A percentile compares a stretch with the other conserved stretches of the same genome.
Conservation (phyloP, 2,888 invertebrate species). For the Parochlus steinenii region DNA sequence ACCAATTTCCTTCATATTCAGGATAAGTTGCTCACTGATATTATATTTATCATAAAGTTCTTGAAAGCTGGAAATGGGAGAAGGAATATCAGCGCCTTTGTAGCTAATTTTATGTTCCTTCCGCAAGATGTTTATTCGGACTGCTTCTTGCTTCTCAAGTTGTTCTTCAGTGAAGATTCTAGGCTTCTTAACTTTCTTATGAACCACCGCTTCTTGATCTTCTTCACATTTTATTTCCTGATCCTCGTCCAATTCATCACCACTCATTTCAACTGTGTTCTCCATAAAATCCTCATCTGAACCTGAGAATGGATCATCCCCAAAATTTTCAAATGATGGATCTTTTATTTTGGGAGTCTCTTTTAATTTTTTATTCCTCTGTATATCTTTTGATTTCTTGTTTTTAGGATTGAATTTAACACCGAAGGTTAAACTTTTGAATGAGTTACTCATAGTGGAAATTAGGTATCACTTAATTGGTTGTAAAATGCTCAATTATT, state of each 20-base stretch:
- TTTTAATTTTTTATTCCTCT: too few relatives aligned
- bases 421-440: slow-evolving; percentile 2
- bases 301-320: too few relatives aligned
- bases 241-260: too few relatives aligned
- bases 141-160: slow-evolving; percentile 44
- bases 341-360: too few relatives aligned
- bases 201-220: not conserved
- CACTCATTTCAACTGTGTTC: too few relatives aligned
- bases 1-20: slow-evolving; percentile 51
- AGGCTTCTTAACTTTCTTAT: slow-evolving; percentile 26
- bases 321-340: too few relatives aligned
- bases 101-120: slow-evolving; percentile 63
- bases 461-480: too few relatives aligned
- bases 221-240: not conserved
- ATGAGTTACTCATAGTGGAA: too few relatives aligned
- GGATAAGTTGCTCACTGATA: slow-evolving; percentile 41
- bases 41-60: slow-evolving; percentile 40
- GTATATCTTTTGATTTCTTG: not conserved
- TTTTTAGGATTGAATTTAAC: not conserved
- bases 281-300: too few relatives aligned
- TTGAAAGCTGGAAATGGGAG: slow-evolving; percentile 53
- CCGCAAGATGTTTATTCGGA: slow-evolving; percentile 53
- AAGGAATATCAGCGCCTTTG: slow-evolving; percentile 62
- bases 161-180: slow-evolving; percentile 49
- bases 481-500: too few relatives aligned